Evolutionary conservation across 2,888 invertebrate species (phyloP).

Genomic region (Dysmachus trigonus): DNA sequence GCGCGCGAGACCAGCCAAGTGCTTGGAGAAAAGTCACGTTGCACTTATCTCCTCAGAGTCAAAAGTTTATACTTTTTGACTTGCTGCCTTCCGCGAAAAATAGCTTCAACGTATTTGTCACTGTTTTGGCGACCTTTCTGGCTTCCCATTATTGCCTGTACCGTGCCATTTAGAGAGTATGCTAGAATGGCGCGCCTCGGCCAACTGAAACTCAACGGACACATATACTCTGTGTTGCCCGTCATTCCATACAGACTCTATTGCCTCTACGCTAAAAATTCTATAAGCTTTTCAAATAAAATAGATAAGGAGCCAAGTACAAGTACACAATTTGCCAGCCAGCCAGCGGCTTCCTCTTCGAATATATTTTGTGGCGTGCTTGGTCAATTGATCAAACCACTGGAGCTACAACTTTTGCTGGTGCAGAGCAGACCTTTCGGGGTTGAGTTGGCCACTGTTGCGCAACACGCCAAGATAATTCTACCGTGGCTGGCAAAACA

Average conservation of each 20-base stretch:
- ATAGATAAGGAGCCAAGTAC: not conserved
- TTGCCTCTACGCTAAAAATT: not conserved
- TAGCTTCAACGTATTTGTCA: not conserved
- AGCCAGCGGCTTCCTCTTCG: not conserved
- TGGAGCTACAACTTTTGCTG: not conserved
- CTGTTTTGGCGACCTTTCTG: conserved; percentile 1
- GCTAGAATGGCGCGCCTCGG: not conserved
- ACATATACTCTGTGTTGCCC: not conserved
- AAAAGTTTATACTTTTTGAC: conserved; percentile 24
- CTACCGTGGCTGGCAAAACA: not conserved
- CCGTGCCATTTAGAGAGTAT: not conserved
- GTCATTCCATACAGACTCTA: not conserved
- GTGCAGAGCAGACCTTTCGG: not conserved
- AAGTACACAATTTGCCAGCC: not conserved
- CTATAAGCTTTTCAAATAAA: not conserved
- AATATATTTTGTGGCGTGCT: not conserved
- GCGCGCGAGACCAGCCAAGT: not conserved
- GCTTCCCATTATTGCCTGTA: not conserved
- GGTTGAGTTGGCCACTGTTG: not conserved
- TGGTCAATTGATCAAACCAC: not conserved
- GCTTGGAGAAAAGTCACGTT: conserved; percentile 29
- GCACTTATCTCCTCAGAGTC: conserved; percentile 17
- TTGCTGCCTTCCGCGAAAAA: conserved; percentile 25
- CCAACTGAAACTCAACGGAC: not conserved
- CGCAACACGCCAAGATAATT: not conserved